Evolutionary conservation across 2,888 invertebrate species (phyloP).

Genomic region (Fragum sueziense): DNA sequence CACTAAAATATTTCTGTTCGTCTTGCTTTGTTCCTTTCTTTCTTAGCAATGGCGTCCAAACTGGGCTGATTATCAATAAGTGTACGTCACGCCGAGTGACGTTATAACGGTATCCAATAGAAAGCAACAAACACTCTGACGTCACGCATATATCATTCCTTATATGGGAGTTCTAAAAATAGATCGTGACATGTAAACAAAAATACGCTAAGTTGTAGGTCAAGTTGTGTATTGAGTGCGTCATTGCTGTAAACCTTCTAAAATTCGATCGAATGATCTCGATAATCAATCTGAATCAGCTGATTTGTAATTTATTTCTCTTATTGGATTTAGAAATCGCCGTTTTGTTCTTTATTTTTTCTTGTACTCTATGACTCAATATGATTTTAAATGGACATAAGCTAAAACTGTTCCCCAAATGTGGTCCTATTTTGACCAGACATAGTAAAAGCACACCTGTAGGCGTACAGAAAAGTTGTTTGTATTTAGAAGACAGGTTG

Average conservation of each 20-base stretch:
- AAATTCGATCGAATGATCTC: constrained; percentile 6
- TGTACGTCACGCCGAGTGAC: constrained; percentile 59
- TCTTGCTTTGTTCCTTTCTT: constrained; percentile 43
- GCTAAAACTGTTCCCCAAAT: too few relatives aligned
- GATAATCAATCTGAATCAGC: too few relatives aligned
- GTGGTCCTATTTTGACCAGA: too few relatives aligned
- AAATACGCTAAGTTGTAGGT: constrained; percentile 58
- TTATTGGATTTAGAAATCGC: too few relatives aligned
- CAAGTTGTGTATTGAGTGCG: constrained; percentile 43
- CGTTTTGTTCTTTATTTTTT: too few relatives aligned
- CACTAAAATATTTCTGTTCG: neutral
- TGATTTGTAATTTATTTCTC: too few relatives aligned
- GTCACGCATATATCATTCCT: constrained; percentile 47
- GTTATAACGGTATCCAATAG: constrained; percentile 48
- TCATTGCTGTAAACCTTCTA: constrained; percentile 42
- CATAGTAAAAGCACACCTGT: too few relatives aligned
- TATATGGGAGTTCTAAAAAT: constrained; percentile 55
- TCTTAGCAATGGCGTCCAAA: constrained; percentile 48
- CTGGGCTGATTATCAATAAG: constrained; percentile 34
- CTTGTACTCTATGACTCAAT: too few relatives aligned
- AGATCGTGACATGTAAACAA: constrained; percentile 59
- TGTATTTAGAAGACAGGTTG: too few relatives aligned
- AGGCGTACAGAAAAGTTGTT: too few relatives aligned
- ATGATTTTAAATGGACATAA: too few relatives aligned
- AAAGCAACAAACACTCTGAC: constrained; percentile 18